Conservation (phyloP, 2,888 invertebrate genomes). For the Deroplatys truncata region DNA sequence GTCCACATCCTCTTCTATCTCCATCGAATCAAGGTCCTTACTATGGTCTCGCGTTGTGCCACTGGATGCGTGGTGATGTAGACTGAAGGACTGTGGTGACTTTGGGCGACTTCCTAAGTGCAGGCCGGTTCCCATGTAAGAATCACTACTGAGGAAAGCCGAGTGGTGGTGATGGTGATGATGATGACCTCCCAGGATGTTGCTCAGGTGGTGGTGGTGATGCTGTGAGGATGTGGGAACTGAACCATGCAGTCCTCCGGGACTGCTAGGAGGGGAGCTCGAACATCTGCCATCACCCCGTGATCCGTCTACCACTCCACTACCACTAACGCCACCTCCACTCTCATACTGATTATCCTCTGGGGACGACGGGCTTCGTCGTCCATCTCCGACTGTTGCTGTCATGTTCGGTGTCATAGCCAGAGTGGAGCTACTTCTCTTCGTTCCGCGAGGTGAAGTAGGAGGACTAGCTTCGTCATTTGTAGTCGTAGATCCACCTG, state of each 20-base stretch:
- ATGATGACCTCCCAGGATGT: slow-evolving; percentile 39
- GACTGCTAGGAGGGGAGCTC: slow-evolving; percentile 48
- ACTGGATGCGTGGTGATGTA: not conserved
- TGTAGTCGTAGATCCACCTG: slow-evolving; percentile 67
- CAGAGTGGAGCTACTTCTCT: slow-evolving; percentile 32
- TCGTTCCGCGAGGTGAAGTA: slow-evolving; percentile 51
- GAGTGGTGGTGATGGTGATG: slow-evolving; percentile 40
- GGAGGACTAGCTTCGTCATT: slow-evolving; percentile 56
- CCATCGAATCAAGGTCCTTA: slow-evolving; percentile 22
- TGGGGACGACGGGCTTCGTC: slow-evolving; percentile 27
- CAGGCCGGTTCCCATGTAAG: slow-evolving; percentile 37
- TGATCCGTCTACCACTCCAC: slow-evolving; percentile 33
- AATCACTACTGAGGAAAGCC: slow-evolving; percentile 42
- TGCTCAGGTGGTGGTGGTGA: slow-evolving; percentile 34
- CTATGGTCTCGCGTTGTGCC: not conserved
- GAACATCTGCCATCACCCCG: slow-evolving; percentile 34
- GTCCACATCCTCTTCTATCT: slow-evolving; percentile 53
- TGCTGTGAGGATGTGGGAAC: slow-evolving; percentile 38
- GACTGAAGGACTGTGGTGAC: slow-evolving; percentile 1
- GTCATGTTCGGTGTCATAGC: slow-evolving; percentile 1
- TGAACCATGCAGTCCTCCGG: slow-evolving; percentile 35
- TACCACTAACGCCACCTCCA: slow-evolving; percentile 34
- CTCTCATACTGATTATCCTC: slow-evolving; percentile 27
- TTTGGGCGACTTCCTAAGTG: slow-evolving; percentile 11
- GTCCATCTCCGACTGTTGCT: not conserved